Percentiles rank a stretch among this genome's conserved stretches.
phyloP scores from a whole-genome alignment of 2,888 invertebrate species.

The Stenolophus ochropezus region DNA sequence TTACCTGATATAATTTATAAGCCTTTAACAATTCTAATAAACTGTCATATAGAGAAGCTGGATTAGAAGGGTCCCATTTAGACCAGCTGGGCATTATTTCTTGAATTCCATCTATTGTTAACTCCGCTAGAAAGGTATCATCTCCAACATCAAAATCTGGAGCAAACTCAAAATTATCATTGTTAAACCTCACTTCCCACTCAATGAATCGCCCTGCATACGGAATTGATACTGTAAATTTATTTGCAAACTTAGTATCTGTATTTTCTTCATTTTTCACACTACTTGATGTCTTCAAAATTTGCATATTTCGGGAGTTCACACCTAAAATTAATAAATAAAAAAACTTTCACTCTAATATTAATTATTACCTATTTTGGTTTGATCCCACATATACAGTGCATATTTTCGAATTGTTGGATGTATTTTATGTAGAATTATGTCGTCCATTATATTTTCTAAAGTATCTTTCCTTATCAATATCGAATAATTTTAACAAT shows the following conservation, averaged over 20 bases:
- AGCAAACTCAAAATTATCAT: slow-evolving; percentile 74
- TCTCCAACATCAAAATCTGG: slow-evolving; percentile 87
- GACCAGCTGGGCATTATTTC: slow-evolving; percentile 77
- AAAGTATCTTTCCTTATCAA: neutral
- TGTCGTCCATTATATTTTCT: slow-evolving; percentile 22
- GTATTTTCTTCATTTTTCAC: slow-evolving; percentile 65
- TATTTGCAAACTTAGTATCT: slow-evolving; percentile 71
- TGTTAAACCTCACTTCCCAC: slow-evolving; percentile 84
- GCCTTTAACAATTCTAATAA: slow-evolving; percentile 78
- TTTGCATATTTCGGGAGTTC: slow-evolving; percentile 62
- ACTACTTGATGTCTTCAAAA: slow-evolving; percentile 62
- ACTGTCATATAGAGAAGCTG: slow-evolving; percentile 77
- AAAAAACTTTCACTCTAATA: neutral
- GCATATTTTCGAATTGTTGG: slow-evolving; percentile 65
- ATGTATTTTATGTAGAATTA: slow-evolving; percentile 64
- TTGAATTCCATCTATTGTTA: slow-evolving; percentile 75
- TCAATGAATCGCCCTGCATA: slow-evolving; percentile 81
- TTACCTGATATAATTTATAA: slow-evolving; percentile 81
- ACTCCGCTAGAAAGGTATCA: slow-evolving; percentile 78
- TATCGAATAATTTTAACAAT: neutral
- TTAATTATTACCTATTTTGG: slow-evolving; percentile 65
- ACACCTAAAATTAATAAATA: slow-evolving; percentile 62
- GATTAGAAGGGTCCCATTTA: slow-evolving; percentile 80
- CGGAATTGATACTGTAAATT: slow-evolving; percentile 80
- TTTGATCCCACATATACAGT: slow-evolving; percentile 64